Conservation (phyloP, 2,113 vertebrate species). For the Dolichallabes microphthalmus region DNA sequence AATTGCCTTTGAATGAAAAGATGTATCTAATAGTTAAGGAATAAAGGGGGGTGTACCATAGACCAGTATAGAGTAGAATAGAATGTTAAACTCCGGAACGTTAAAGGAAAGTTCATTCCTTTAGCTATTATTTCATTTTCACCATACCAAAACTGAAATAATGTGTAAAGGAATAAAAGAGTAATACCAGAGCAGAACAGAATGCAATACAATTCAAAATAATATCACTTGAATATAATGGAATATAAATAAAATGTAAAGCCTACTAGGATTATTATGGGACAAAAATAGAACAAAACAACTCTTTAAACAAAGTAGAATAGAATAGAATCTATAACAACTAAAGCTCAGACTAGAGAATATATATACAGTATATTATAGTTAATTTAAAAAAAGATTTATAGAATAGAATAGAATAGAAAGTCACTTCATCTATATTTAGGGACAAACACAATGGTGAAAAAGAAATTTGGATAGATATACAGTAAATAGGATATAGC, state of each 20-base stretch:
- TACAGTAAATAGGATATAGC: background rate
- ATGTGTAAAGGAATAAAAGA: background rate
- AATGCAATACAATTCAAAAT: background rate
- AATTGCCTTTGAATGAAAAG: background rate
- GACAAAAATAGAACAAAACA: no score
- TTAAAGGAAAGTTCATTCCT: no score
- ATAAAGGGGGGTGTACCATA: no score
- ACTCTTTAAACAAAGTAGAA: background rate
- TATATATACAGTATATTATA: no score
- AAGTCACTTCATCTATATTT: background rate
- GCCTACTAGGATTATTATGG: no score
- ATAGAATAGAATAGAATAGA: background rate
- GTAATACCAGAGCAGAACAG: background rate
- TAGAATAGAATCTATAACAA: background rate
- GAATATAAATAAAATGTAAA: no score
- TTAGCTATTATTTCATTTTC: no score
- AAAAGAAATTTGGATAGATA: background rate
- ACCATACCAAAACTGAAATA: background rate
- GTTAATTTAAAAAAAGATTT: no score
- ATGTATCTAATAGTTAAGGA: background rate
- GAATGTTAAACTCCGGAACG: background rate
- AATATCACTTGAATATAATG: background rate
- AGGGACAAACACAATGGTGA: background rate
- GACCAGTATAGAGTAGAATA: background rate
- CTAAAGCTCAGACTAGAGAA: no score